phyloP scores from a whole-genome alignment of 2,113 vertebrate species.

The Manacus vitellinus region DNA sequence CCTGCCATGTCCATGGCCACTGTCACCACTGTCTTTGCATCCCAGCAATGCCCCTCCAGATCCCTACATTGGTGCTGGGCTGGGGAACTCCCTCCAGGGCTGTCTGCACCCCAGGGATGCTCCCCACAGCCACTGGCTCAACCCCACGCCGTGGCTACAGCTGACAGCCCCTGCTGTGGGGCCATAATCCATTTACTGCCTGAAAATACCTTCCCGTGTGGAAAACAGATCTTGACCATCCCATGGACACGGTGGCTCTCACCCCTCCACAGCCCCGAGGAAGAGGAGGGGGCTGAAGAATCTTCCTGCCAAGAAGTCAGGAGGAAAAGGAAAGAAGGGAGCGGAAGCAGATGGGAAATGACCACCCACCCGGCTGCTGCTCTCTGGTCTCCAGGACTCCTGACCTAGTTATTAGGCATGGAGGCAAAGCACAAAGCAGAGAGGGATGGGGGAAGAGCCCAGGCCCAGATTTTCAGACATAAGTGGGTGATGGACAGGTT shows the following conservation, averaged over 20 bases:
- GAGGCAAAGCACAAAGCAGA: neutral
- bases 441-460: neutral
- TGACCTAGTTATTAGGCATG: neutral
- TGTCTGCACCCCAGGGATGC: neutral
- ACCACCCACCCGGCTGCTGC: neutral
- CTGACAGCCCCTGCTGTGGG: accelerated
- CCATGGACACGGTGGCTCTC: accelerated
- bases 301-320: neutral
- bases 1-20: neutral
- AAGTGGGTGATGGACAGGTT: neutral
- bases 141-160: accelerated
- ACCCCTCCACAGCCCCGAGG: neutral
- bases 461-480: neutral
- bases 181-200: neutral
- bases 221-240: neutral
- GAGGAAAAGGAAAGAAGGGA: neutral
- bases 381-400: neutral
- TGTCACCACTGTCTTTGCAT: accelerated
- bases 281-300: neutral
- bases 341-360: neutral
- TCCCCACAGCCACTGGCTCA: accelerated
- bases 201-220: neutral
- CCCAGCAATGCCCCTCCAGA: accelerated
- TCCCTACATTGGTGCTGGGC: neutral
- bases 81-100: neutral